These are phyloP conservation scores for Agonum fuliginosum DNA, from an alignment of 2,888 invertebrate genomes.

Conservation along the genomic window DNA sequence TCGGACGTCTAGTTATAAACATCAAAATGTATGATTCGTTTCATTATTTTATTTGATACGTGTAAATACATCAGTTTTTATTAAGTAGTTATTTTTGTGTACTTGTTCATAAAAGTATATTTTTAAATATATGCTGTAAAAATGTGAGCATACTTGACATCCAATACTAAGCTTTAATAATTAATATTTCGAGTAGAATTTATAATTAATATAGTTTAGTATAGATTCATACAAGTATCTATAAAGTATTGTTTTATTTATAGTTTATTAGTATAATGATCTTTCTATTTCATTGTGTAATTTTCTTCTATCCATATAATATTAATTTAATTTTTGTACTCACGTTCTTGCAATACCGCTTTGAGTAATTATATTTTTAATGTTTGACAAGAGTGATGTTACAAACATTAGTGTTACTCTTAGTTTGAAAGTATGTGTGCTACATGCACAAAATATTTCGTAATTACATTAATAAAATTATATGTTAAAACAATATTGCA, in stretches of 20 bases:
- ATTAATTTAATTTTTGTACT: background rate
- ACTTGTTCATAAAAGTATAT: constrained; percentile 45
- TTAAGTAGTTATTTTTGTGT: constrained; percentile 45
- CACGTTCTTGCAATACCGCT: constrained; percentile 25
- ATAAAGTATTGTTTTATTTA: constrained; percentile 18
- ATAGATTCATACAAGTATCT: constrained; percentile 11
- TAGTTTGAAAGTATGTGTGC: constrained; percentile 17
- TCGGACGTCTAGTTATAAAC: constrained; percentile 18
- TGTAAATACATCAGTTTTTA: constrained; percentile 47
- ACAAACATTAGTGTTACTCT: background rate
- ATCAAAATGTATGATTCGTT: constrained; percentile 16
- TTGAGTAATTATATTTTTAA: constrained; percentile 21
- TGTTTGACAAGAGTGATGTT: constrained; percentile 27
- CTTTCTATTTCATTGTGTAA: constrained; percentile 8
- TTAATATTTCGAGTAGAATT: constrained; percentile 34
- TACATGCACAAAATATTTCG: constrained; percentile 38
- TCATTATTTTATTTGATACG: constrained; percentile 39
- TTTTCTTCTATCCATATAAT: background rate
- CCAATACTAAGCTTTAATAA: constrained; percentile 51
- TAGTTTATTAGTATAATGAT: constrained; percentile 11
- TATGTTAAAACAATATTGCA: background rate
- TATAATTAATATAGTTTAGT: constrained; percentile 40
- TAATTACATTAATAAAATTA: constrained; percentile 48
- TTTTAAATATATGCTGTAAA: constrained; percentile 51
- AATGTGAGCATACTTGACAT: constrained; percentile 45